Evolutionary conservation across 2,113 vertebrate species (phyloP), one percentile per base, ranked within the genome.

Genomic region (Pantherophis guttatus): DNA sequence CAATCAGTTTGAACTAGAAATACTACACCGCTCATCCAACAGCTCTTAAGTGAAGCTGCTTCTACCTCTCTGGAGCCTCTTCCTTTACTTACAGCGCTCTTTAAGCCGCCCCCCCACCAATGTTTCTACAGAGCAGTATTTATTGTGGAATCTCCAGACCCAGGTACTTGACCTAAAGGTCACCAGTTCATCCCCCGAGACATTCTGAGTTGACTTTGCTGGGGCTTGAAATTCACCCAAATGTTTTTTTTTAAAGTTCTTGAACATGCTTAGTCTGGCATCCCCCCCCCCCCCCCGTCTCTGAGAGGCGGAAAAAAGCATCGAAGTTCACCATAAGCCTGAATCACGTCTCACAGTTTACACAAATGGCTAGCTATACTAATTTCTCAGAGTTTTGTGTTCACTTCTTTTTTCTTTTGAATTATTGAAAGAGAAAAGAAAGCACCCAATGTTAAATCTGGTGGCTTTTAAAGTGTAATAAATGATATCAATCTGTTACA

Each of bases 1-100:
- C 98, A 97, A 98, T 98, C 97, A 97, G 97, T 97, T 96, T 97
- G 97, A 97, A 97, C 96, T 57, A 98, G 97, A 98, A 98, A 98
- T 97, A 97, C 97, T 97, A 97, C 97, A 96, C 95, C 19, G 58
- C 95, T 97, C 93, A 95, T 95, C 96, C 89, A 0, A 94, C 96
- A 96, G 97, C 95, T 97, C 97, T 97, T 96, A 93, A 70, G 92
- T 52, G 92, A 90, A 93, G 96, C 96, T 97, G 97, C 90, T 70
- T 12, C 86, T 93, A 93, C 96, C 95, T 96, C 65, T 96, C 96
- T 57, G 4, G 91, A 95, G 96, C 95, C 94, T 57, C 90, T 93
- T 96, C 95, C 92, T 94, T 93, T 0, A 44, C 94, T 96, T 26
- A 26, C 90, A 93, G 97, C 95, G 96, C 96, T 92, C 95, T 97